These are phyloP conservation scores for Anthophora plumipes DNA, from an alignment of 2,888 invertebrate species.

Conservation along the genomic window DNA sequence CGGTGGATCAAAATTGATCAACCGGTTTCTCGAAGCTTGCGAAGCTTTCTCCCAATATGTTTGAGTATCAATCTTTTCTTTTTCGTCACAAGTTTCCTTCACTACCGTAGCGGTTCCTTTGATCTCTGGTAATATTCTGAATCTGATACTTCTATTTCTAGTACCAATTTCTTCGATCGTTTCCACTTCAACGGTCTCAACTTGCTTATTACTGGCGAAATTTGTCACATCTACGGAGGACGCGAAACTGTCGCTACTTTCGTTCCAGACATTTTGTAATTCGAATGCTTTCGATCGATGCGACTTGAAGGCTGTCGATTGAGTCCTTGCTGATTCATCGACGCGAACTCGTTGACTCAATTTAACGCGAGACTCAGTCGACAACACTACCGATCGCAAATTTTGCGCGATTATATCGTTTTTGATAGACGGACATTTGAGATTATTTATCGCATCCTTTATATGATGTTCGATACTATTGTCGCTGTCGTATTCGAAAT, in stretches of 20 bases:
- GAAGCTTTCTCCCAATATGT: conserved; percentile 70
- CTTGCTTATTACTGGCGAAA: conserved; percentile 18
- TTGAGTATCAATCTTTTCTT: conserved; percentile 21
- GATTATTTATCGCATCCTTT: not conserved
- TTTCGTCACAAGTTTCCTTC: conserved; percentile 25
- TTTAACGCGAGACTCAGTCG: conserved; percentile 19
- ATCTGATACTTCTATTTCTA: conserved; percentile 28
- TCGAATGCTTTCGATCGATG: not conserved
- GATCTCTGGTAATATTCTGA: conserved; percentile 64
- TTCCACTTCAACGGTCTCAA: conserved; percentile 60
- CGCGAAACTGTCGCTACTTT: conserved; percentile 73
- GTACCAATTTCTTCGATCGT: conserved; percentile 68
- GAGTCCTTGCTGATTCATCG: conserved; percentile 1
- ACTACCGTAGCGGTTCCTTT: conserved; percentile 32
- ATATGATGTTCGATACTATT: conserved; percentile 30
- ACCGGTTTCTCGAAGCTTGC: conserved; percentile 58
- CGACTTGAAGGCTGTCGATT: conserved; percentile 10
- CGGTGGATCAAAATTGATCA: conserved; percentile 66
- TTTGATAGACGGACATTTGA: not conserved
- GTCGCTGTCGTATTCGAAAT: conserved; percentile 69
- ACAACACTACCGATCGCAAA: conserved; percentile 18
- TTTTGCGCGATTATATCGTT: not conserved
- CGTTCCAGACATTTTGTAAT: conserved; percentile 63
- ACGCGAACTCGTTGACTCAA: conserved; percentile 9
- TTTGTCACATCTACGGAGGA: conserved; percentile 69